Evolutionary conservation across 2,113 vertebrate species (phyloP).

Genomic region (Tenebrosternarchus preto): DNA sequence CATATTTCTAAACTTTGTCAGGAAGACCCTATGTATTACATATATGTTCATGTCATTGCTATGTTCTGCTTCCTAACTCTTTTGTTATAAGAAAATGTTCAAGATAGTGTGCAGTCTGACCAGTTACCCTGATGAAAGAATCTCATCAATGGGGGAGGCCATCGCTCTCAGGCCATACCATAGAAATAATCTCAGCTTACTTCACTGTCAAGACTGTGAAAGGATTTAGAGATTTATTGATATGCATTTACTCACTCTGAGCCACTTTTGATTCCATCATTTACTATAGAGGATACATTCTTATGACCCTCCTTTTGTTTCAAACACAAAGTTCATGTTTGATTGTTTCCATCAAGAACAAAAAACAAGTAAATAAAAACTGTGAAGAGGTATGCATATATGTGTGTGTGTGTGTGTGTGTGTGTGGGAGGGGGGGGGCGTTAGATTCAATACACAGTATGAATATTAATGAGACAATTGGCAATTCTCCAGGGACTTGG

Average conservation of each 20-base stretch:
- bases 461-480: conserved; percentile 38
- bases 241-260: neutral
- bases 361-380: neutral
- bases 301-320: neutral
- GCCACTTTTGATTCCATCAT: neutral
- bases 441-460: conserved; percentile 10
- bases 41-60: neutral
- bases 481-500: conserved; percentile 18
- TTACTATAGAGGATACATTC: neutral
- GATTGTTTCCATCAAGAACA: neutral
- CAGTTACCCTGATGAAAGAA: neutral
- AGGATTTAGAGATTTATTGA: neutral
- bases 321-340: neutral
- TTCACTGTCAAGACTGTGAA: neutral
- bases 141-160: neutral
- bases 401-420: neutral
- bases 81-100: neutral
- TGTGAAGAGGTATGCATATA: neutral
- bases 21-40: neutral
- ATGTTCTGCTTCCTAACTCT: neutral
- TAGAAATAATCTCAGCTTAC: neutral
- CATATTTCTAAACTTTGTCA: conserved; percentile 20
- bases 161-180: neutral
- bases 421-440: neutral
- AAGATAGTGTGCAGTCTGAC: neutral